Evolutionary conservation across 2,113 vertebrate species (phyloP).

Genomic region (Azemiops feae): DNA sequence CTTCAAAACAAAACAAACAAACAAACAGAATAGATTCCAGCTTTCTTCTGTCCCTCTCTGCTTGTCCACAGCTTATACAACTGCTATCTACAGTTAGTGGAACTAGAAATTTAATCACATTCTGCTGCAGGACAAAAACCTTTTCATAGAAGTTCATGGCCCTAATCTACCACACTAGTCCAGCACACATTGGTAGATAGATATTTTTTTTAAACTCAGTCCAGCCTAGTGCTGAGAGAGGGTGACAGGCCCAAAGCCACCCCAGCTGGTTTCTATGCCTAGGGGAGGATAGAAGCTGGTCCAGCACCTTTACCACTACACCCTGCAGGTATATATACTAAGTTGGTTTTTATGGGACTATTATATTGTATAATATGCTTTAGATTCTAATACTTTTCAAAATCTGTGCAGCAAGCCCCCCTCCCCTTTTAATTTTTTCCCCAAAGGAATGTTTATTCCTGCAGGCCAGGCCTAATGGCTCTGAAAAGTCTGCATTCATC

Average conservation of each 20-base stretch:
- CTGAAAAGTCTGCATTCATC: constrained; percentile 82
- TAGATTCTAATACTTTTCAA: constrained; percentile 71
- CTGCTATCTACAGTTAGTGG: constrained; percentile 42
- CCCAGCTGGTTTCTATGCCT: not conserved
- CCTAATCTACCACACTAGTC: not conserved
- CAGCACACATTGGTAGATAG: not conserved
- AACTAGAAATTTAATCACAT: constrained; percentile 62
- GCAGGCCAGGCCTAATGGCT: constrained; percentile 70
- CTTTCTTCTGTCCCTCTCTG: not conserved
- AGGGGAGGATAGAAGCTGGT: not conserved
- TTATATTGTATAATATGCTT: constrained; percentile 68
- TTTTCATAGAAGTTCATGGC: not conserved
- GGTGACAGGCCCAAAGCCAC: not conserved
- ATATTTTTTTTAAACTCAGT: not conserved
- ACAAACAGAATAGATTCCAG: not conserved
- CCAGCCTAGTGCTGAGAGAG: not conserved
- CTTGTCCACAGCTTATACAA: constrained; percentile 20
- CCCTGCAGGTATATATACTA: constrained; percentile 57
- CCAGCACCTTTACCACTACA: not conserved
- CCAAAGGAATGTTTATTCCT: constrained; percentile 76
- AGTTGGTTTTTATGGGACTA: constrained; percentile 59
- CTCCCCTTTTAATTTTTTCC: constrained; percentile 50
- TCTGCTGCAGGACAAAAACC: not conserved
- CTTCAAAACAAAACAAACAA: not conserved
- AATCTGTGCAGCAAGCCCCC: constrained; percentile 68